These are phyloP conservation scores for Candoia aspera DNA, from an alignment of 2,113 vertebrate genomes.

Conservation along the genomic window DNA sequence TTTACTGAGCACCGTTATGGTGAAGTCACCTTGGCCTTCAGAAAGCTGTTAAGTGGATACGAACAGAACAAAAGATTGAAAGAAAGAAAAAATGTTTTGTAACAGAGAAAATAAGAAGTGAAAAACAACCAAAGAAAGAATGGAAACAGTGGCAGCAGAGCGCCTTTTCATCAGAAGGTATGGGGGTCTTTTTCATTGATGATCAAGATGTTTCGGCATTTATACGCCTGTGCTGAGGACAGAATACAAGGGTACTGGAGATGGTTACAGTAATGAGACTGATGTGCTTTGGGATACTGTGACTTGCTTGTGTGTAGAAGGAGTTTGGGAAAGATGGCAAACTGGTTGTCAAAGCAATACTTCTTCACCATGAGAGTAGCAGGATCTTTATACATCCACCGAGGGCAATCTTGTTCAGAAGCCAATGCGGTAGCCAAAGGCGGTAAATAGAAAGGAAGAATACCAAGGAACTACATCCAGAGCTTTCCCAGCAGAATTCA, in stretches of 20 bases:
- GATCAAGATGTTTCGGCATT: neutral
- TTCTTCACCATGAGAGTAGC: conserved; percentile 2
- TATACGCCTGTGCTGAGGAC: neutral
- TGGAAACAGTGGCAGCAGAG: neutral
- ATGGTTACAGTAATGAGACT: neutral
- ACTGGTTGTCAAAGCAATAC: neutral
- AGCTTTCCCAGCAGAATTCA: neutral
- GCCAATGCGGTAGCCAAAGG: neutral
- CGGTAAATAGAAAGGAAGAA: neutral
- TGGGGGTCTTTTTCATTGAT: neutral
- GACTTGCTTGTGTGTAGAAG: neutral
- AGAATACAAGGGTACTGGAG: neutral
- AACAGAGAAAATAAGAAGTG: neutral
- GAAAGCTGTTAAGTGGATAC: neutral
- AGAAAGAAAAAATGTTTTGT: neutral
- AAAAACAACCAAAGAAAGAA: neutral
- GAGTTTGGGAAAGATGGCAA: neutral
- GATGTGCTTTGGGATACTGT: neutral
- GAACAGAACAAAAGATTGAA: neutral
- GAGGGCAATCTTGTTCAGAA: conserved; percentile 19
- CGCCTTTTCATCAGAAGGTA: neutral
- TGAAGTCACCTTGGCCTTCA: neutral
- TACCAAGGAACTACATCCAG: neutral
- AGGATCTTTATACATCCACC: conserved; percentile 17
- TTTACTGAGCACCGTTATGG: neutral